phyloP scores from a whole-genome alignment of 2,888 invertebrate genomes.

The Clusia tigrina region DNA sequence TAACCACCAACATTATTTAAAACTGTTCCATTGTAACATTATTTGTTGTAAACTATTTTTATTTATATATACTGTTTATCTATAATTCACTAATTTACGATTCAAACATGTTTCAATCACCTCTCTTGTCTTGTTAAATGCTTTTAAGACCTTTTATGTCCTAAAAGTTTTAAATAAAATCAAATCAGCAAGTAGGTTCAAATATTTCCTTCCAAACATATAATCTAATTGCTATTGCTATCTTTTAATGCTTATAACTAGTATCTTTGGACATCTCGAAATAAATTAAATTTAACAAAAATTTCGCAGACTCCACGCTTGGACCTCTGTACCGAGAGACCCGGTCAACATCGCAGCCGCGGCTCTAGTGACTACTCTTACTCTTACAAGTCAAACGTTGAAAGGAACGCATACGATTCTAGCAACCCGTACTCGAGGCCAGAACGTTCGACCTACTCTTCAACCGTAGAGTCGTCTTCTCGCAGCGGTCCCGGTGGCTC shows the following conservation, averaged over 20 bases:
- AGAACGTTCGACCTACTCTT: constrained; percentile 73
- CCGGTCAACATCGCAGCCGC: constrained; percentile 70
- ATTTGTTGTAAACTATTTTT: not conserved
- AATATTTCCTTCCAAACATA: constrained; percentile 10
- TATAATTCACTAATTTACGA: constrained; percentile 25
- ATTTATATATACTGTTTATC: not conserved
- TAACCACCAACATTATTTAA: no score
- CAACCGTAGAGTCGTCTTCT: constrained; percentile 74
- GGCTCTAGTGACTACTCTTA: constrained; percentile 87
- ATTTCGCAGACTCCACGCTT: constrained; percentile 83
- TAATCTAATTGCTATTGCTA: not conserved
- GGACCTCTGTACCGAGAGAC: constrained; percentile 84
- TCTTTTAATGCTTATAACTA: constrained; percentile 1
- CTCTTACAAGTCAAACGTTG: constrained; percentile 75
- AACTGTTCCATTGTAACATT: not conserved
- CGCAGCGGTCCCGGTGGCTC: constrained; percentile 75
- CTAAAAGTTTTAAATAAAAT: not conserved
- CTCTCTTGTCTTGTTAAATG: constrained; percentile 31
- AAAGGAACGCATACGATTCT: constrained; percentile 67
- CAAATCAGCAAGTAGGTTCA: constrained; percentile 40
- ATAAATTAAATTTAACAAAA: constrained; percentile 38
- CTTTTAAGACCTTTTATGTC: not conserved
- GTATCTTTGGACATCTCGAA: constrained; percentile 22
- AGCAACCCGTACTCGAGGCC: constrained; percentile 71
- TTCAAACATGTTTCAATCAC: constrained; percentile 66